These are phyloP conservation scores for Lytechinus pictus DNA, from an alignment of 35 echinoderm and acorn worm genomes.

Conservation along the genomic window DNA sequence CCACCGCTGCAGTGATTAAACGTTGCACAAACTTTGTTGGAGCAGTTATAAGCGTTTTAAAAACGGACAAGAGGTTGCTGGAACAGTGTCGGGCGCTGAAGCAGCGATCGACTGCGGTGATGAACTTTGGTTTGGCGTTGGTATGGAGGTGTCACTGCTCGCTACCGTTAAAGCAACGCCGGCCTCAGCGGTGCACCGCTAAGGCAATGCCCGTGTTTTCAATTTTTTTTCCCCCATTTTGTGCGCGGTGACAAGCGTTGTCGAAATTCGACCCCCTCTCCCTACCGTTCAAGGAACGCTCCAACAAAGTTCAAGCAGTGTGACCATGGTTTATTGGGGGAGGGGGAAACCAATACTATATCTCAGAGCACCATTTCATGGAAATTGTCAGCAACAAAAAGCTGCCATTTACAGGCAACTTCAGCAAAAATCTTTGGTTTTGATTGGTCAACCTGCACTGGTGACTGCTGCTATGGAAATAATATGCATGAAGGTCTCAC, in stretches of 20 bases:
- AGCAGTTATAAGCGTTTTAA: slow-evolving; percentile 33
- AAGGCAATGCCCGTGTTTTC: slow-evolving; percentile 38
- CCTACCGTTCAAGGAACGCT: slow-evolving; percentile 42
- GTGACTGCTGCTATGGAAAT: too few relatives aligned
- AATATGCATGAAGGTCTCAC: too few relatives aligned
- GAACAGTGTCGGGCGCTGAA: too few relatives aligned
- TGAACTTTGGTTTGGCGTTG: slow-evolving; percentile 39
- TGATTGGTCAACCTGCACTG: too few relatives aligned
- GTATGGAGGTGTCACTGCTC: slow-evolving; percentile 48
- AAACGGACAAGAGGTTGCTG: too few relatives aligned
- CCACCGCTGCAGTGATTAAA: too few relatives aligned
- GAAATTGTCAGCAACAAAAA: too few relatives aligned
- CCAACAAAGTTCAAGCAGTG: neutral
- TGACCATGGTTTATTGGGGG: neutral
- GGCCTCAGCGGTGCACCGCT: slow-evolving; percentile 42
- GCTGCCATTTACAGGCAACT: too few relatives aligned
- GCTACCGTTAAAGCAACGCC: slow-evolving; percentile 40
- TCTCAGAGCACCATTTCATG: too few relatives aligned
- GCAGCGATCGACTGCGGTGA: slow-evolving; percentile 33
- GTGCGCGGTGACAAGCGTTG: neutral
- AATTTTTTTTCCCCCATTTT: slow-evolving; percentile 17
- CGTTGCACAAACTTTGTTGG: slow-evolving; percentile 40
- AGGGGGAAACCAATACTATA: too few relatives aligned
- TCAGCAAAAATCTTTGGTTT: too few relatives aligned
- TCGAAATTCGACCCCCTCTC: slow-evolving; percentile 19